Evolutionary conservation across 2,888 invertebrate species (phyloP), one percentile per base, ranked within the genome.

Genomic region (Glyphotaelius pellucidus): DNA sequence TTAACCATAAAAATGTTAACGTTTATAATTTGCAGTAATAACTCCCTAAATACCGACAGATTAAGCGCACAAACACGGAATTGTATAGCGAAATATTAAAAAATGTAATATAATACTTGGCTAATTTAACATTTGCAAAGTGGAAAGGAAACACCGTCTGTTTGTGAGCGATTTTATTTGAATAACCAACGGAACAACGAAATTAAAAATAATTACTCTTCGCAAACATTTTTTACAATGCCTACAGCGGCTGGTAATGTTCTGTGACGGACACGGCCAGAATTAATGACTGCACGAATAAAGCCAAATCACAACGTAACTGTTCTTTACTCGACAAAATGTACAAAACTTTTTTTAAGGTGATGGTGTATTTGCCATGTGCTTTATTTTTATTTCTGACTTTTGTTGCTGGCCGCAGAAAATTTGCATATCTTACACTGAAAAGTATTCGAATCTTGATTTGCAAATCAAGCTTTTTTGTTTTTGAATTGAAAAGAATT

Each of bases 171-270:
- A 52, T 90, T 90, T 83, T 81, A 83, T 83, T 90, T 42, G 31
- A 83, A 90, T 31, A 81, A 52, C 81, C 42, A 47, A 81, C 47
- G 52, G 12, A 90, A 90, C 90, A 90, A 32, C 30, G 83, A 25
- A 81, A 90, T 83, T 90, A 47, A 38, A 90, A 81, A 83, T 90
- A 90, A 90, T 90, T 90, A 83, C 83, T 52, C 90, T 32, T 83
- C 83, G 32, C 83, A 80, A 90, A 90, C 90, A 79, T 83, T 83
- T 83, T 83, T 32, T 35, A 83, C 83, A 83, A 83, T 32, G 83
- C 38, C 35, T 38, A 83, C 83, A 35, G 32, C 38, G 35, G 83
- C 83, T 83, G 25, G 35, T 25, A 83, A 35, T n/a, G 83, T 38
- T 83, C 83, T 83, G 83, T 83, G 83, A 83, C 83, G 38, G 83